Conservation (phyloP, 2,113 vertebrate species). For the Vireo altiloquus region DNA sequence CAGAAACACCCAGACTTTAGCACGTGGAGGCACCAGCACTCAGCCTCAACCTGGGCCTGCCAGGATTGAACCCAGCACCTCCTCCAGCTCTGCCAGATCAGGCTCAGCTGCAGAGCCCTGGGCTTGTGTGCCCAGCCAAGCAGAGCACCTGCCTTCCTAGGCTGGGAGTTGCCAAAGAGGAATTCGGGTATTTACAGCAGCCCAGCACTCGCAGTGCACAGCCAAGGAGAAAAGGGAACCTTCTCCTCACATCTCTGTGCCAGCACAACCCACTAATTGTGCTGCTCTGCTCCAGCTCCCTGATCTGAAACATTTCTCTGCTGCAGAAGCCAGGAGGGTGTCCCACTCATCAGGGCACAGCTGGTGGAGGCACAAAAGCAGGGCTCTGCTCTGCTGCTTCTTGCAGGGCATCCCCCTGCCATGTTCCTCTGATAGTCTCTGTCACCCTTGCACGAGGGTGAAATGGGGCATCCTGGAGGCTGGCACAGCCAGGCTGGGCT, state of each 20-base stretch:
- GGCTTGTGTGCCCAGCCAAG: background rate
- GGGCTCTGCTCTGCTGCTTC: background rate
- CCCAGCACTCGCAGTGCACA: background rate
- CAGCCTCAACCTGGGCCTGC: background rate
- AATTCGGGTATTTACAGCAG: background rate
- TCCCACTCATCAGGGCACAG: fast-evolving
- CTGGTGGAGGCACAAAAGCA: background rate
- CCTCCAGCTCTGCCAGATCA: background rate
- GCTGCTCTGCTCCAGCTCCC: background rate
- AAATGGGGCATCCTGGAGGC: background rate
- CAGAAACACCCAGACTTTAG: background rate
- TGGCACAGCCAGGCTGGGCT: background rate
- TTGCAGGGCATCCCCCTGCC: background rate
- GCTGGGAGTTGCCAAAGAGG: background rate
- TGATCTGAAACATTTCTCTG: background rate
- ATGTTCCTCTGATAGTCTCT: background rate
- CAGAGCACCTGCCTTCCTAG: background rate
- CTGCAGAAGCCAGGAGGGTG: background rate
- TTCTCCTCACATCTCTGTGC: background rate
- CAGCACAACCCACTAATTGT: fast-evolving
- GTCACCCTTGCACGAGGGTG: background rate
- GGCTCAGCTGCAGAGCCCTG: background rate
- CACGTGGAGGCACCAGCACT: background rate
- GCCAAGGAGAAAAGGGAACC: background rate
- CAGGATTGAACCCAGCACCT: background rate